phyloP scores from a whole-genome alignment of 2,888 invertebrate genomes.

The Tinea pellionella region DNA sequence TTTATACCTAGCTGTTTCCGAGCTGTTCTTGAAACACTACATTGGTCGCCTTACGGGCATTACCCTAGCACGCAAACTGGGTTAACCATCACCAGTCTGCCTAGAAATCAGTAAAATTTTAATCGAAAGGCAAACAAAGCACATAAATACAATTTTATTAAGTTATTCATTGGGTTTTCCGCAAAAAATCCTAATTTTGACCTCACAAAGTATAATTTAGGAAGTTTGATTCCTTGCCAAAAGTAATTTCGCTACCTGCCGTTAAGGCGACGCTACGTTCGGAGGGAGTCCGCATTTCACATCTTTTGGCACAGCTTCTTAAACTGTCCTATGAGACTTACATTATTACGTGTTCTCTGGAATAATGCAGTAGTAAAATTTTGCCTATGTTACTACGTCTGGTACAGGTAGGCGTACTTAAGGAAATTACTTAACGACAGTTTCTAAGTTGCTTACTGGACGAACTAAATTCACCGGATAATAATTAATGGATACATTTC shows the following conservation, averaged over 20 bases:
- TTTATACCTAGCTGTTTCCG: too few relatives aligned
- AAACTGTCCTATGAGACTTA: slow-evolving; percentile 28
- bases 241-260: slow-evolving; percentile 32
- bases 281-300: slow-evolving; percentile 33
- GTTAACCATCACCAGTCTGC: too few relatives aligned
- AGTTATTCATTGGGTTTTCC: not conserved
- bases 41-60: too few relatives aligned
- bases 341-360: slow-evolving; percentile 24
- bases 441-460: slow-evolving; percentile 16
- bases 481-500: not conserved
- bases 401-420: slow-evolving; percentile 23
- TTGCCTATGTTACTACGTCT: not conserved
- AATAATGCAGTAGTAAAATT: slow-evolving; percentile 18
- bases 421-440: slow-evolving; percentile 29
- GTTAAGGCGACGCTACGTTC: slow-evolving; percentile 14
- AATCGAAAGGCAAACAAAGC: too few relatives aligned
- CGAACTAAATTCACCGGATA: not conserved
- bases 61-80: too few relatives aligned
- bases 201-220: slow-evolving; percentile 25
- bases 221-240: slow-evolving; percentile 48
- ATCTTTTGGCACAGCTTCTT: slow-evolving; percentile 52
- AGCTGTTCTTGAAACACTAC: too few relatives aligned
- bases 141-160: not conserved
- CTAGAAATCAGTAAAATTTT: too few relatives aligned
- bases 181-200: not conserved